These are phyloP conservation scores for Benitochromis conjunctus DNA, from an alignment of 2,113 vertebrate genomes.

Conservation along the genomic window DNA sequence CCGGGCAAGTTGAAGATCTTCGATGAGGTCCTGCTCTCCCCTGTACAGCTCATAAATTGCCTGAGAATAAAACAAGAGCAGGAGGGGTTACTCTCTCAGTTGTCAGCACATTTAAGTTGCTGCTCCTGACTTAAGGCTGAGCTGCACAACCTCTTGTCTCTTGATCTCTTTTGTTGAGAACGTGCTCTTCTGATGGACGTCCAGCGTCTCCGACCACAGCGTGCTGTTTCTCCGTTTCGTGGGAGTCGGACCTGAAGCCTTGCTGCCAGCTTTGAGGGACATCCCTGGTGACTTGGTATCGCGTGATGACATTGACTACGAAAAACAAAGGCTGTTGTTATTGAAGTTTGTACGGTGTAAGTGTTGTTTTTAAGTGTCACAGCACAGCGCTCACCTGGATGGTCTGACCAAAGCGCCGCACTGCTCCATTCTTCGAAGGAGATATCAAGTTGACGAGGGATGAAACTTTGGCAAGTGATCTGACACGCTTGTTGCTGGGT, in stretches of 20 bases:
- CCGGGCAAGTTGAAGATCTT: constrained; percentile 94
- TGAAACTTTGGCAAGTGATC: constrained; percentile 87
- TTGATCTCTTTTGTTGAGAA: constrained; percentile 94
- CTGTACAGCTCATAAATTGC: constrained; percentile 93
- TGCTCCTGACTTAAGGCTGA: neutral
- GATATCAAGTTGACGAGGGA: constrained; percentile 97
- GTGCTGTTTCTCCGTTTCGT: constrained; percentile 89
- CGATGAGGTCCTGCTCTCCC: constrained; percentile 95
- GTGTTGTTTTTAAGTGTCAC: neutral
- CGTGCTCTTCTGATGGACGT: constrained; percentile 85
- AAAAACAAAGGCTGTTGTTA: neutral
- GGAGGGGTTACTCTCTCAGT: neutral
- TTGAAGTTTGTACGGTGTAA: neutral
- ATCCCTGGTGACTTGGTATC: constrained; percentile 79
- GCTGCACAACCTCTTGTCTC: constrained; percentile 86
- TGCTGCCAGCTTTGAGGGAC: constrained; percentile 80
- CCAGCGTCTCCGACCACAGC: constrained; percentile 92
- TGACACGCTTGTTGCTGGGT: constrained; percentile 90
- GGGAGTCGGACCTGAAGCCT: constrained; percentile 82
- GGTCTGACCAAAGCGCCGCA: constrained; percentile 93
- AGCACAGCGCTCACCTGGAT: constrained; percentile 82
- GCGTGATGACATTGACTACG: constrained; percentile 59
- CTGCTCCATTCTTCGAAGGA: constrained; percentile 93
- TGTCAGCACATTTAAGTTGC: neutral
- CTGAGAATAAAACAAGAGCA: constrained; percentile 56